A percentile compares a stretch with the other conserved stretches of the same genome.
Conservation (phyloP, 2,888 invertebrate species). For the Petrolisthes cinctipes region DNA sequence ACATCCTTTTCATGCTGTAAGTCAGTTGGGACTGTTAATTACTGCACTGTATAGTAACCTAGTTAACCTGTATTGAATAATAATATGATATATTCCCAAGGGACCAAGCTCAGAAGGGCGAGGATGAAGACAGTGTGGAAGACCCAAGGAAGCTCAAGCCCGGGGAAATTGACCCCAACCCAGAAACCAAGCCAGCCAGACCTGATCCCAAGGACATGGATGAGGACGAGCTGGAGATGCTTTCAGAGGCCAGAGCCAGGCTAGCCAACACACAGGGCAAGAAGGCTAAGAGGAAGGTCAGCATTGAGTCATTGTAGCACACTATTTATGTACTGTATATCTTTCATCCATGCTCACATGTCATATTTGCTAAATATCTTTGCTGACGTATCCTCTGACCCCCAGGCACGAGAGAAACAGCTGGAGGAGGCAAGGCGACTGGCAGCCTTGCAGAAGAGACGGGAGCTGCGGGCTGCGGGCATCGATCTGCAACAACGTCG, state of each 20-base stretch:
- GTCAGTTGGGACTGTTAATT: no score
- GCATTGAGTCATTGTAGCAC: neutral
- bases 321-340: neutral
- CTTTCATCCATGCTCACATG: neutral
- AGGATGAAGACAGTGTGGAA: slow-evolving; percentile 91
- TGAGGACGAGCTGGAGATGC: slow-evolving; percentile 99
- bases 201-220: slow-evolving; percentile 99
- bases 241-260: slow-evolving; percentile 97
- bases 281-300: slow-evolving; percentile 85
- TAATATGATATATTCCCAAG: slow-evolving; percentile 71
- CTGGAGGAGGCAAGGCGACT: slow-evolving; percentile 96
- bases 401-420: slow-evolving; percentile 92
- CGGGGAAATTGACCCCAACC: slow-evolving; percentile 99
- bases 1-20: no score
- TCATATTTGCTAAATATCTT: neutral
- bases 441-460: slow-evolving; percentile 96
- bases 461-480: slow-evolving; percentile 97
- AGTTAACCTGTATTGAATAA: no score
- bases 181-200: slow-evolving; percentile 98
- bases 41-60: no score
- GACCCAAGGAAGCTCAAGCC: slow-evolving; percentile 98
- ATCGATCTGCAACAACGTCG: slow-evolving; percentile 75
- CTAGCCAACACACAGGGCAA: slow-evolving; percentile 90
- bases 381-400: neutral
- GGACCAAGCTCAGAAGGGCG: slow-evolving; percentile 96